Evolutionary conservation across 2,888 invertebrate species (phyloP).

Genomic region (Drosophila ustulata): DNA sequence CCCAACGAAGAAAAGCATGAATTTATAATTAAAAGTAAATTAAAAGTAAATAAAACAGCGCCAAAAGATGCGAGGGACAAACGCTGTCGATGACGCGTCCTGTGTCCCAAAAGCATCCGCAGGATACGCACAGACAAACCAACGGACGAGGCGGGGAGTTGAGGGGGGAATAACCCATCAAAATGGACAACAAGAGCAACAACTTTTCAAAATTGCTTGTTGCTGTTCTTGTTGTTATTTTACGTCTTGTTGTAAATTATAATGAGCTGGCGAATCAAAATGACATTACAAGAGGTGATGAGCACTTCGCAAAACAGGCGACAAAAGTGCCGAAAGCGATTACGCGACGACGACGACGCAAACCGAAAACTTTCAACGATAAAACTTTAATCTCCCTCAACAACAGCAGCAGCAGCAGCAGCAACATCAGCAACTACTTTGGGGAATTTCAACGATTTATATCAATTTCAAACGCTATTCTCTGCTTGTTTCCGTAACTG

Average conservation of each 20-base stretch:
- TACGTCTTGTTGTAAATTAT: conserved; percentile 30
- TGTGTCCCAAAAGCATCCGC: conserved; percentile 31
- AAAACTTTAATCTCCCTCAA: conserved; percentile 14
- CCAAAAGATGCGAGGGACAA: conserved; percentile 51
- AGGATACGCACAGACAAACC: conserved; percentile 11
- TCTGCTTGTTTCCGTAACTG: neutral
- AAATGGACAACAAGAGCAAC: conserved; percentile 39
- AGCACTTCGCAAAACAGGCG: conserved; percentile 36
- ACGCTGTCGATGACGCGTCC: conserved; percentile 2
- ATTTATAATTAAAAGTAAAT: conserved; percentile 81
- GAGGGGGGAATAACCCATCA: conserved; percentile 23
- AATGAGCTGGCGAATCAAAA: conserved; percentile 43
- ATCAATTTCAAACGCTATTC: conserved; percentile 19
- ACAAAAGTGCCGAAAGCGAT: conserved; percentile 44
- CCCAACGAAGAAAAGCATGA: conserved; percentile 77
- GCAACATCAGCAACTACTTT: conserved; percentile 19
- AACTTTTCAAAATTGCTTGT: conserved; percentile 27
- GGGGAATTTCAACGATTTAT: conserved; percentile 21
- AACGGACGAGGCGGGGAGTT: too few relatives aligned
- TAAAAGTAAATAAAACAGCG: conserved; percentile 77
- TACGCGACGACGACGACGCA: neutral
- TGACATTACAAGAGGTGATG: conserved; percentile 31
- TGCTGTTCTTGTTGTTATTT: conserved; percentile 4
- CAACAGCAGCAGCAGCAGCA: neutral
- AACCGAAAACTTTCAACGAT: conserved; percentile 5